Conservation (phyloP, 2,888 invertebrate genomes). For the Leptothorax acervorum region DNA sequence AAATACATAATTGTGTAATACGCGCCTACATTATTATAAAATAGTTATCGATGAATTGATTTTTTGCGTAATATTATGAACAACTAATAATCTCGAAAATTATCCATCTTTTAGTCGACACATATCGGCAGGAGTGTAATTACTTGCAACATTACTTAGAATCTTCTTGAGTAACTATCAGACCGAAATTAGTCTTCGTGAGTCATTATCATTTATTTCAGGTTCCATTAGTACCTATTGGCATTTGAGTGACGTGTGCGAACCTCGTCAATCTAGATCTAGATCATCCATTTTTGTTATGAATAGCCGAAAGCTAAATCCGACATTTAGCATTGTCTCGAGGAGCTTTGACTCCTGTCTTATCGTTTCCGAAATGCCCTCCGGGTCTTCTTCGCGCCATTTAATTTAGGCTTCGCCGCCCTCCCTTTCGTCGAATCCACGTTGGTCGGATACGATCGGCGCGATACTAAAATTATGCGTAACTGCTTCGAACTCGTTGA, state of each 20-base stretch:
- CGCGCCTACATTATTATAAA: not conserved
- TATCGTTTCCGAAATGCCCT: conserved; percentile 16
- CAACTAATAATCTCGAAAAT: not conserved
- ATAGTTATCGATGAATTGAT: not conserved
- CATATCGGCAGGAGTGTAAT: not conserved
- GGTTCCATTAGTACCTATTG: conserved; percentile 1
- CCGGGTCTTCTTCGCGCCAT: conserved; percentile 22
- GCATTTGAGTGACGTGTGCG: conserved; percentile 26
- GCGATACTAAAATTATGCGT: conserved; percentile 30
- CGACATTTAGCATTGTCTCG: not conserved
- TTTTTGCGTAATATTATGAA: not conserved
- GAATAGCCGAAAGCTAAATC: not conserved
- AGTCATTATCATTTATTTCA: conserved; percentile 23
- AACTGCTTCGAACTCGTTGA: conserved; percentile 10
- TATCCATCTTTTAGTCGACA: not conserved
- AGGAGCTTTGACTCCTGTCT: not conserved
- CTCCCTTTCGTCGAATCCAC: conserved; percentile 36
- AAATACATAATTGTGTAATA: conserved; percentile 3
- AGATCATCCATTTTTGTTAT: conserved; percentile 10
- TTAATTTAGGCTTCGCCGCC: conserved; percentile 45
- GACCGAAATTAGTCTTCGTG: not conserved
- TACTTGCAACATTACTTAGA: not conserved
- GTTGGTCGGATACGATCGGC: conserved; percentile 4
- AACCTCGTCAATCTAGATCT: conserved; percentile 15
- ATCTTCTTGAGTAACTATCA: not conserved